phyloP scores from a whole-genome alignment of 2,113 vertebrate genomes.

The Anolis sagrei region DNA sequence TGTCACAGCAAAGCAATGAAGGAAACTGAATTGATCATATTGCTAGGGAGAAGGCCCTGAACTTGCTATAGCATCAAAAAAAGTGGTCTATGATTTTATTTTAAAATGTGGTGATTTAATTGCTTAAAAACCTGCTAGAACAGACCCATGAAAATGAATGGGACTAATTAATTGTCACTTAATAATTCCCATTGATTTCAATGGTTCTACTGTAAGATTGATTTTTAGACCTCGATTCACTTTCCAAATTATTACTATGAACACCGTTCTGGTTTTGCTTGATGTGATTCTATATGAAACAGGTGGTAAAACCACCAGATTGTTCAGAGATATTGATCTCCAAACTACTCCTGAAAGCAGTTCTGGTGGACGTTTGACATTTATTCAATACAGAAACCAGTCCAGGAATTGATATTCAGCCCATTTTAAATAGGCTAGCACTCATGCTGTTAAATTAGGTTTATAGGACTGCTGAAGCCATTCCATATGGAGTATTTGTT shows the following conservation, averaged over 20 bases:
- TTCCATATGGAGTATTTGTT: background rate
- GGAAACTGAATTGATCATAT: background rate
- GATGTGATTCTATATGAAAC: background rate
- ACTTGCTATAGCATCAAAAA: background rate
- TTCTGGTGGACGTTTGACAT: background rate
- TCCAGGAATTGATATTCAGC: background rate
- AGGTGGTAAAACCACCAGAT: background rate
- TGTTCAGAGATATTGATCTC: background rate
- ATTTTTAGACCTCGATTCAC: no score
- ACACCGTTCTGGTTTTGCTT: background rate
- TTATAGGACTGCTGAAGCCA: background rate
- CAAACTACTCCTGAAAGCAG: background rate
- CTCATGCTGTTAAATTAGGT: background rate
- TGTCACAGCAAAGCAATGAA: conserved; percentile 17
- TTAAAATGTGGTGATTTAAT: no score
- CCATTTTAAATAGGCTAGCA: no score
- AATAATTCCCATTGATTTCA: no score
- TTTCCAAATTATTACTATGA: background rate
- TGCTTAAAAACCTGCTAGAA: no score
- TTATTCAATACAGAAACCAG: background rate
- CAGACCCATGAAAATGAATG: no score
- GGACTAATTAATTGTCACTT: no score
- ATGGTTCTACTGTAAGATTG: no score
- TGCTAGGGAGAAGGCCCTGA: background rate
- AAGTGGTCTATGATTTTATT: background rate